These are phyloP conservation scores for Girardia tigrina DNA, from an alignment of 2,888 invertebrate genomes.

Conservation along the genomic window DNA sequence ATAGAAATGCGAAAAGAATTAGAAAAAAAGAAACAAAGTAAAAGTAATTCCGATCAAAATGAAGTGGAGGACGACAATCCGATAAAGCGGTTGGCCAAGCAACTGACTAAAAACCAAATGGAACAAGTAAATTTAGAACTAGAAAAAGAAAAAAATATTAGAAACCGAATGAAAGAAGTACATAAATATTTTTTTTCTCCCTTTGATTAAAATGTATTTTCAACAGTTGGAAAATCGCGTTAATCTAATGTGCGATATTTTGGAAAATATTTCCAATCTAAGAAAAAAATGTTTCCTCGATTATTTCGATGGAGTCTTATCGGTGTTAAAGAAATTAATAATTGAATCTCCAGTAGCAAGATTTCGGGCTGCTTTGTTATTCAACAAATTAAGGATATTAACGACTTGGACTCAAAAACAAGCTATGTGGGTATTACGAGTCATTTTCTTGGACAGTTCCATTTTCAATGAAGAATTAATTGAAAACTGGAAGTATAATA, in stretches of 20 bases:
- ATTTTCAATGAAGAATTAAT: background rate
- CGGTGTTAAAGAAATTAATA: background rate
- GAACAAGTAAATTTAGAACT: background rate
- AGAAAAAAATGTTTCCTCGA: background rate
- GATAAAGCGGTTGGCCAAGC: background rate
- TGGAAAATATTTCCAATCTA: slow-evolving; percentile 10
- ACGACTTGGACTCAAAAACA: background rate
- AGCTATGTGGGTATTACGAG: background rate
- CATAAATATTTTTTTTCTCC: background rate
- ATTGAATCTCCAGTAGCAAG: slow-evolving; percentile 6
- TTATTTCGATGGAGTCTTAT: background rate
- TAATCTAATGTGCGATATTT: background rate
- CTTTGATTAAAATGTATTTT: background rate
- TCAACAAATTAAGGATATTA: background rate
- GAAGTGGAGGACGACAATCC: background rate
- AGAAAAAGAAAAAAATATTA: background rate
- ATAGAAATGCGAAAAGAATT: slow-evolving; percentile 64
- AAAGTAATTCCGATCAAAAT: background rate
- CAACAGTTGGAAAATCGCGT: slow-evolving; percentile 1
- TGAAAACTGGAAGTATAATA: slow-evolving; percentile 8
- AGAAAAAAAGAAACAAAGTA: background rate
- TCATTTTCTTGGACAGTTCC: background rate
- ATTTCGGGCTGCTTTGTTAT: background rate
- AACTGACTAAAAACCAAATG: slow-evolving; percentile 6
- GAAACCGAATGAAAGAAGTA: background rate